Conservation (phyloP, 2,113 vertebrate species). For the Cathartes aura region DNA sequence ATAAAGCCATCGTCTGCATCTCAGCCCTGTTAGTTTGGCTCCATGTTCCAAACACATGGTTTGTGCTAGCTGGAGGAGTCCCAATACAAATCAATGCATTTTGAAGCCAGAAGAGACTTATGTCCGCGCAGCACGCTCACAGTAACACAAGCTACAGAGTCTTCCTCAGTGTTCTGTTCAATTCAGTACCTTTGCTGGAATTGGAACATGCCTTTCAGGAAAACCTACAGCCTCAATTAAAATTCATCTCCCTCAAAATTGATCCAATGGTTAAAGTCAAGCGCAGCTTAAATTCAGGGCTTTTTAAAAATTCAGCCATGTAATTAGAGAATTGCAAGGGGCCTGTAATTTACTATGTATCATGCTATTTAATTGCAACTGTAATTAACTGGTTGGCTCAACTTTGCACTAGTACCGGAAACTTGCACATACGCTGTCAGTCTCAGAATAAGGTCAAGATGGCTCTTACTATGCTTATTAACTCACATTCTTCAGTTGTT, state of each 20-base stretch:
- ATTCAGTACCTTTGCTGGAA: neutral
- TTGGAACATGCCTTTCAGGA: neutral
- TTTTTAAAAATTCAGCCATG: neutral
- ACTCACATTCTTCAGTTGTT: neutral
- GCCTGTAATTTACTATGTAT: neutral
- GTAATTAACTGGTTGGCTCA: neutral
- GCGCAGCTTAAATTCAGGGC: neutral
- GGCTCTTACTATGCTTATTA: neutral
- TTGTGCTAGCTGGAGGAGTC: neutral
- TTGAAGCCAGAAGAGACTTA: neutral
- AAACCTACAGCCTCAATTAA: neutral
- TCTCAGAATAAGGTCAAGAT: neutral
- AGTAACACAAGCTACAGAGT: neutral
- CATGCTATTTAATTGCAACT: neutral
- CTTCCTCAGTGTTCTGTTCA: neutral
- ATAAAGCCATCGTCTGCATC: neutral
- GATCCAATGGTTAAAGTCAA: neutral
- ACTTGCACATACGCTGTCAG: fast-evolving
- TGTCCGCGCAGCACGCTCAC: neutral
- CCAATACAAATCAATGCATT: neutral
- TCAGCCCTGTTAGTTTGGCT: neutral
- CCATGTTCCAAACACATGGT: neutral
- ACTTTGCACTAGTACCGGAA: neutral
- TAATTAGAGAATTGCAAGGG: neutral
- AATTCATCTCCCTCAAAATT: neutral